These are phyloP conservation scores for Rallus crepitans DNA, from an alignment of 2,797 vertebrate genomes.

Conservation along the genomic window DNA sequence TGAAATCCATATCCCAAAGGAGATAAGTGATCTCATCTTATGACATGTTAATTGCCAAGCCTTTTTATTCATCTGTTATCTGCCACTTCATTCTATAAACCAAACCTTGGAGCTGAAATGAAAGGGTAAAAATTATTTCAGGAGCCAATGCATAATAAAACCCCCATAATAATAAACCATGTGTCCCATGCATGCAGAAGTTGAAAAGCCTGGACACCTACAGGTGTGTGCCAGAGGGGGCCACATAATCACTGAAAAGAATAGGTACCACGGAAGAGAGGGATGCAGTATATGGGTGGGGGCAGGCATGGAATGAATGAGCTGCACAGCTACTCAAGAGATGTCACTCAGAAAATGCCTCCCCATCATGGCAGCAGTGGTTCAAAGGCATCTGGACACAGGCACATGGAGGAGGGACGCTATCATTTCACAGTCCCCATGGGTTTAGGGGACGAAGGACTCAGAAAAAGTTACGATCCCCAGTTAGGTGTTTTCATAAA, in stretches of 20 bases:
- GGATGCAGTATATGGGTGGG: neutral
- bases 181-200: neutral
- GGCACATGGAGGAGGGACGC: neutral
- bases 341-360: neutral
- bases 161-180: neutral
- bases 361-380: neutral
- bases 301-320: neutral
- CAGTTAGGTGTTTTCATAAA: neutral
- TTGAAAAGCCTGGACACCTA: neutral
- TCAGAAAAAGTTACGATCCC: neutral
- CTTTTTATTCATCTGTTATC: neutral
- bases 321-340: neutral
- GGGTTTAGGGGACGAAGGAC: neutral
- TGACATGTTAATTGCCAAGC: neutral
- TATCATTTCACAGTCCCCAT: fast-evolving
- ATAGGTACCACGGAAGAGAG: neutral
- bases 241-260: neutral
- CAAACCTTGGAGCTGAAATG: neutral
- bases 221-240: neutral
- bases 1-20: neutral
- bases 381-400: neutral
- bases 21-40: neutral
- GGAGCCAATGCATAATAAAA: neutral
- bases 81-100: neutral
- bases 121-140: neutral